Evolutionary conservation across 2,113 vertebrate genomes (phyloP).

Genomic region (Anser brachyrhynchus): DNA sequence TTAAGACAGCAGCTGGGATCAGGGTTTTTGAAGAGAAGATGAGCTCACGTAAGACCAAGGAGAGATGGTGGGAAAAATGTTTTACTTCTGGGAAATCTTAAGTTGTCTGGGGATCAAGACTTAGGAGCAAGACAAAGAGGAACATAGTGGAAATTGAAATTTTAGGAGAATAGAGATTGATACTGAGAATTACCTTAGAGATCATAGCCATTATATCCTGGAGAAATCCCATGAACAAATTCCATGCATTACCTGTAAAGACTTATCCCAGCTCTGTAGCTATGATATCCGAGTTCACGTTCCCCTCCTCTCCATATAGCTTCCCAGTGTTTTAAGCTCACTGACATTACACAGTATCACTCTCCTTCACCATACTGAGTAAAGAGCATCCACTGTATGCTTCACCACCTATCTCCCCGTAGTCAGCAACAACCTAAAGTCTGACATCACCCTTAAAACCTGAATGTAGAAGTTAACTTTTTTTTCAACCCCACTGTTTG

Average conservation of each 20-base stretch:
- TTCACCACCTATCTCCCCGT: background rate
- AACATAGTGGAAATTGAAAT: background rate
- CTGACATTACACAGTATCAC: background rate
- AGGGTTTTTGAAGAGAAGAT: background rate
- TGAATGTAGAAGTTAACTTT: background rate
- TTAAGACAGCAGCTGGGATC: background rate
- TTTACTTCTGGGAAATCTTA: background rate
- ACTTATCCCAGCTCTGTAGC: background rate
- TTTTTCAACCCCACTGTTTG: background rate
- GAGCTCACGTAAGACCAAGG: background rate
- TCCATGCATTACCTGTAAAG: background rate
- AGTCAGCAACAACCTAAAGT: background rate
- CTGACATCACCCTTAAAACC: background rate
- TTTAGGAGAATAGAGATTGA: background rate
- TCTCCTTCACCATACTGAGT: background rate
- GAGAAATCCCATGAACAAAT: background rate
- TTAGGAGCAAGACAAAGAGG: background rate
- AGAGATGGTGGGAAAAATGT: background rate
- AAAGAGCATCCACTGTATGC: background rate
- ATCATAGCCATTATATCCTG: background rate
- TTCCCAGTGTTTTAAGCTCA: background rate
- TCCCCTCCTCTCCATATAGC: background rate
- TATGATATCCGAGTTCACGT: background rate
- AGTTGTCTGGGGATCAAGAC: fast-evolving
- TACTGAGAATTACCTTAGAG: background rate